Conservation (phyloP, 2,797 vertebrate genomes). For the Eidolon dupreanum region DNA sequence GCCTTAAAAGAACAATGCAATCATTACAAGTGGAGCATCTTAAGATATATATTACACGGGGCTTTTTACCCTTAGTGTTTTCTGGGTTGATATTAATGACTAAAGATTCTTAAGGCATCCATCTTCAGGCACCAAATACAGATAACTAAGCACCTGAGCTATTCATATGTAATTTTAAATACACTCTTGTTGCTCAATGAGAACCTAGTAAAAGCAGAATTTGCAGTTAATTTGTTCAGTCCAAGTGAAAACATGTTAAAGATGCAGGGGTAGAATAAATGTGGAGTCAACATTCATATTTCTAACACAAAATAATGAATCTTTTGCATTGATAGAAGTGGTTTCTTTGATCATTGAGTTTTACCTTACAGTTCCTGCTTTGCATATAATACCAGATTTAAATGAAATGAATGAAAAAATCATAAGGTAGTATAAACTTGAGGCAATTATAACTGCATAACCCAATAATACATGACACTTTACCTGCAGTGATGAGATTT, state of each 20-base stretch:
- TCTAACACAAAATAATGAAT: constrained; percentile 19
- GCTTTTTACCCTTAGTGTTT: constrained; percentile 69
- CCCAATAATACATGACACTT: neutral
- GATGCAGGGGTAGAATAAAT: neutral
- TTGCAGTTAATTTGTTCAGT: constrained; percentile 68
- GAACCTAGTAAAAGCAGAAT: constrained; percentile 46
- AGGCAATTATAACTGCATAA: neutral
- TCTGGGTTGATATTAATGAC: constrained; percentile 62
- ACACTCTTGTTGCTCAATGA: constrained; percentile 24
- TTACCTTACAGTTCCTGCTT: neutral
- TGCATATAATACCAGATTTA: neutral
- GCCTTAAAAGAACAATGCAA: constrained; percentile 83
- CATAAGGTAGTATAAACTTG: neutral
- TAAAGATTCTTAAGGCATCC: constrained; percentile 49
- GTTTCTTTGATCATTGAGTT: neutral
- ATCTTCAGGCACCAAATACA: constrained; percentile 51
- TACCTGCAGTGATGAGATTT: neutral
- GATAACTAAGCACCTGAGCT: constrained; percentile 7
- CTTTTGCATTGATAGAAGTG: neutral
- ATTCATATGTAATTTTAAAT: constrained; percentile 29
- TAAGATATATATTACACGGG: constrained; percentile 72
- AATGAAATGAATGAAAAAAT: neutral
- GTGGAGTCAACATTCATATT: neutral
- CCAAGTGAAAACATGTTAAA: constrained; percentile 27
- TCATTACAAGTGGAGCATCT: constrained; percentile 78